Evolutionary conservation across 2,113 vertebrate genomes (phyloP).

Genomic region (Pomatostomus ruficeps): DNA sequence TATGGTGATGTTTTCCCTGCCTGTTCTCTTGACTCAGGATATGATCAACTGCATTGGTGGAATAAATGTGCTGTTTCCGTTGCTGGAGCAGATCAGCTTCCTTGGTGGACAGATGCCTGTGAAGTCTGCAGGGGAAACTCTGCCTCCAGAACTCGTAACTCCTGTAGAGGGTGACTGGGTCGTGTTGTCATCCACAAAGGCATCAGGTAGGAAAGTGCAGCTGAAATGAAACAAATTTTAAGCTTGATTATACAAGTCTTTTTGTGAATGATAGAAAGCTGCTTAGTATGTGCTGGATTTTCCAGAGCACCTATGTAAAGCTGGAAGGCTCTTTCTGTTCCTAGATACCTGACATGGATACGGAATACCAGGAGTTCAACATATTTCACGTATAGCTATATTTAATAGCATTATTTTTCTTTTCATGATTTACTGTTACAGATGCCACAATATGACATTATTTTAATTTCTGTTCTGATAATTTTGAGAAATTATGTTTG

Average conservation of each 20-base stretch:
- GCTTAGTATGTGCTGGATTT: neutral
- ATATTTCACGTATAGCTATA: neutral
- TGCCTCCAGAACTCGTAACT: constrained; percentile 78
- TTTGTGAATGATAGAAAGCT: neutral
- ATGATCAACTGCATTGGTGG: constrained; percentile 95
- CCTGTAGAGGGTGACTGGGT: constrained; percentile 89
- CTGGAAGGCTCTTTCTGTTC: neutral
- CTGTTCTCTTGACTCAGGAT: constrained; percentile 74
- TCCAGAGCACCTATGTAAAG: neutral
- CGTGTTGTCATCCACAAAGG: constrained; percentile 84
- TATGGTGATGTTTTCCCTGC: neutral
- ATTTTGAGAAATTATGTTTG: neutral
- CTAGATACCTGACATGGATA: neutral
- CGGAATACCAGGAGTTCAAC: neutral
- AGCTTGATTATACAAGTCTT: neutral
- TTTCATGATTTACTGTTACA: neutral
- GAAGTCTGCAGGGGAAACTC: constrained; percentile 71
- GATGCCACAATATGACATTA: neutral
- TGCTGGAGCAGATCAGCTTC: constrained; percentile 87
- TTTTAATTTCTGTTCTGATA: neutral
- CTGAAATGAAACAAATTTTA: neutral
- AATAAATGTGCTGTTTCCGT: constrained; percentile 84
- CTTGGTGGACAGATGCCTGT: constrained; percentile 68
- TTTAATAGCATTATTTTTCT: neutral
- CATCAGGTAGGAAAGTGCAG: constrained; percentile 80